Evolutionary conservation across 2,113 vertebrate genomes (phyloP).

Genomic region (Grammomys surdaster): DNA sequence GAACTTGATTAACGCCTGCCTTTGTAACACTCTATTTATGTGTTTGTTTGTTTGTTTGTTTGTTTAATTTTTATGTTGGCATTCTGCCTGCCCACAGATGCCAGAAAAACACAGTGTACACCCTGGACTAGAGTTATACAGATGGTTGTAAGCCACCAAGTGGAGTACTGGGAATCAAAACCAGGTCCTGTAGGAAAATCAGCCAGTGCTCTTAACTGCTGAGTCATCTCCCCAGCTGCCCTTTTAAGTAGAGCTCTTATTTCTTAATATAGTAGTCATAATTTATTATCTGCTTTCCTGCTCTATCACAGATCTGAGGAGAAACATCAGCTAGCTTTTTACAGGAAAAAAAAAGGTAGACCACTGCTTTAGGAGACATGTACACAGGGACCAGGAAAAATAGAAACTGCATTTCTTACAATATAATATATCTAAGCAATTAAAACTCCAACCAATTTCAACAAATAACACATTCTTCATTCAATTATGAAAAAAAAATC

Average conservation of each 20-base stretch:
- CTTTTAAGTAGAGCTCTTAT: constrained; percentile 36
- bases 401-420: constrained; percentile 38
- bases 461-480: not conserved
- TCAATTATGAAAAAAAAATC: constrained; percentile 19
- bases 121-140: not conserved
- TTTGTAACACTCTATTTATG: not conserved
- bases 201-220: not conserved
- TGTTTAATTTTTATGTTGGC: not conserved
- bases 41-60: too few species aligned
- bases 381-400: not conserved
- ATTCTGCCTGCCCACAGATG: not conserved
- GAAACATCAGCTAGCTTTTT: constrained; percentile 50
- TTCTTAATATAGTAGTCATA: constrained; percentile 6
- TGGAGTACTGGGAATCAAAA: not conserved
- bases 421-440: constrained; percentile 45
- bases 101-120: not conserved
- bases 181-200: not conserved
- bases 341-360: not conserved
- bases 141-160: not conserved
- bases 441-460: constrained; percentile 28
- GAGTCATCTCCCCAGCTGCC: not conserved
- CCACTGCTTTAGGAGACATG: constrained; percentile 36
- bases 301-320: constrained; percentile 32
- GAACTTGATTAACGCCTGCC: not conserved
- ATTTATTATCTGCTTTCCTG: not conserved